Conservation (phyloP, 92 coral and sea anemone species). For the Pocillopora meandrina region DNA sequence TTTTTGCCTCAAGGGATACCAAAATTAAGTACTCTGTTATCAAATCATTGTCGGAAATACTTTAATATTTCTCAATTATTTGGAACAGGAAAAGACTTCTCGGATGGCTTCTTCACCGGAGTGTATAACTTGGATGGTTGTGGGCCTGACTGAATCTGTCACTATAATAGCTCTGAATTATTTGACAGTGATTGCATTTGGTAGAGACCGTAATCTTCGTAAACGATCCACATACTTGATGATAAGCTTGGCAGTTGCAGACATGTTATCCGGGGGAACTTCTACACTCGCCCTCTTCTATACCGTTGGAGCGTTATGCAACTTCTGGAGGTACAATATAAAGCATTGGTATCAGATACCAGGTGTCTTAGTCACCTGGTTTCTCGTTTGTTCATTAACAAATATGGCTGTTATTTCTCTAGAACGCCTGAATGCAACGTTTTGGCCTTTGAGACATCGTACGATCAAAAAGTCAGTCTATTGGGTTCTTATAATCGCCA, state of each 20-base stretch:
- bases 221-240: not conserved
- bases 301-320: not conserved
- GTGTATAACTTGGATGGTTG: not conserved
- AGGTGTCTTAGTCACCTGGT: not conserved
- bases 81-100: not conserved
- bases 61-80: too few relatives aligned
- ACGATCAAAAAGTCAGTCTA: not conserved
- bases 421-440: not conserved
- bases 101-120: not conserved
- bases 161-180: not conserved
- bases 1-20: too few relatives aligned
- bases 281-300: not conserved
- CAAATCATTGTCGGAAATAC: too few relatives aligned
- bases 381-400: not conserved
- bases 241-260: slow-evolving; percentile 2
- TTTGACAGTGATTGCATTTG: not conserved
- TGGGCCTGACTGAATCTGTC: not conserved
- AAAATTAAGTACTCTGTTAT: too few relatives aligned
- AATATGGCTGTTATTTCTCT: not conserved
- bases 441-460: not conserved
- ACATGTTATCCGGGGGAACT: not conserved
- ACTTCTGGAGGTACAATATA: not conserved
- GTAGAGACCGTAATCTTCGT: not conserved
- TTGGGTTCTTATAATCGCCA: not conserved
- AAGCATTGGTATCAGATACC: too few relatives aligned